phyloP scores from a whole-genome alignment of 2,797 vertebrate species.

The Tragelaphus oryx region DNA sequence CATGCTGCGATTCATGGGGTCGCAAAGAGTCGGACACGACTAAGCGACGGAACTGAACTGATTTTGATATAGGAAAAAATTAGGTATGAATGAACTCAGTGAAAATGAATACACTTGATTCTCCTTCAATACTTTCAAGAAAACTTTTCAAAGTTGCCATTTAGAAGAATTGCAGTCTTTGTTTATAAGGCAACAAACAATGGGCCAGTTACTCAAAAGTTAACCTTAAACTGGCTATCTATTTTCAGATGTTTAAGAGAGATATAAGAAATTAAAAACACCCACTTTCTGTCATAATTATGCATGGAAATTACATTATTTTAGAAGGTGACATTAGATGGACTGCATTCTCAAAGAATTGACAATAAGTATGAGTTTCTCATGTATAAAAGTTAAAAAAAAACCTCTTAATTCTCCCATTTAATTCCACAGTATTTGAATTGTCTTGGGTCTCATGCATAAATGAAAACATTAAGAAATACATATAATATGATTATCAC shows the following conservation, averaged over 20 bases:
- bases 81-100: neutral
- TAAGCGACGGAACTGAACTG: no score
- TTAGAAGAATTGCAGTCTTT: neutral
- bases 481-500: neutral
- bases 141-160: neutral
- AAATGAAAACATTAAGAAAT: slow-evolving; percentile 21
- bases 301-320: slow-evolving; percentile 13
- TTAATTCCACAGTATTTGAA: slow-evolving; percentile 11
- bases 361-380: neutral
- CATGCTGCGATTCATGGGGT: no score
- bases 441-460: neutral
- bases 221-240: neutral
- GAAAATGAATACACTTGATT: neutral
- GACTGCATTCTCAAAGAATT: neutral
- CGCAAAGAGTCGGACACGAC: no score
- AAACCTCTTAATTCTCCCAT: neutral
- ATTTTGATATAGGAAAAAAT: slow-evolving; percentile 17
- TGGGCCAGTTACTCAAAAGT: neutral
- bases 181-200: neutral
- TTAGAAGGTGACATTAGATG: neutral
- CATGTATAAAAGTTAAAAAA: slow-evolving; percentile 1
- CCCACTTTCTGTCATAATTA: neutral
- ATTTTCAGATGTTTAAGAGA: slow-evolving; percentile 14
- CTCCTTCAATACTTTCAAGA: neutral
- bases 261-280: neutral